phyloP scores from a whole-genome alignment of 2,797 vertebrate genomes.

The Aphelocoma californica region DNA sequence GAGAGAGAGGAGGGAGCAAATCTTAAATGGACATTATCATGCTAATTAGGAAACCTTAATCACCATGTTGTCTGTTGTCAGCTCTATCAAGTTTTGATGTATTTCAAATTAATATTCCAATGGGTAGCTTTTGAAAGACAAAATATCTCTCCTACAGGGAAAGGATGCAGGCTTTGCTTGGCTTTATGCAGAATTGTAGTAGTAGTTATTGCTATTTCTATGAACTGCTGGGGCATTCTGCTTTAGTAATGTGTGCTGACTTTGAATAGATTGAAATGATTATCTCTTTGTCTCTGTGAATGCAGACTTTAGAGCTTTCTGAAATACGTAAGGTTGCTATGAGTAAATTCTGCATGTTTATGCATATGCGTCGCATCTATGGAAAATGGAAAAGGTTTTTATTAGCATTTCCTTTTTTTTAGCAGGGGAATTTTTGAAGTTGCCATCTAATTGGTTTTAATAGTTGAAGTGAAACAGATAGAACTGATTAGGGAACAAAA shows the following conservation, averaged over 20 bases:
- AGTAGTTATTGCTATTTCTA: background rate
- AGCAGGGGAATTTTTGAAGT: background rate
- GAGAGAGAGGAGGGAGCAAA: background rate
- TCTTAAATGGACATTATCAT: background rate
- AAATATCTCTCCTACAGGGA: background rate
- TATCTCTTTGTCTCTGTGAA: background rate
- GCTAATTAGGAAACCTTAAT: background rate
- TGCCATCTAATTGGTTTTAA: background rate
- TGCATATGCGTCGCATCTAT: fast-evolving
- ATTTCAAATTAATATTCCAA: background rate
- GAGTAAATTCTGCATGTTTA: background rate
- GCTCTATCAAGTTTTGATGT: background rate
- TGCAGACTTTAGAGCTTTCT: background rate
- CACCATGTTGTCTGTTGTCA: background rate
- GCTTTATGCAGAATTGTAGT: background rate
- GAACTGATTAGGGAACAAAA: background rate
- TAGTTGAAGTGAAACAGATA: background rate
- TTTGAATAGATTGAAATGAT: background rate
- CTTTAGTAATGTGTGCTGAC: background rate
- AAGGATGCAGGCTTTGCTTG: background rate
- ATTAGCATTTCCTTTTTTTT: background rate
- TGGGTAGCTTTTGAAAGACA: background rate
- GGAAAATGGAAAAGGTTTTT: background rate
- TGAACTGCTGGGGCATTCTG: background rate
- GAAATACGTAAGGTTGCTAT: background rate